Evolutionary conservation across 2,113 vertebrate genomes (phyloP), one percentile per base, ranked within the genome.

Genomic region (Loxodonta africana): DNA sequence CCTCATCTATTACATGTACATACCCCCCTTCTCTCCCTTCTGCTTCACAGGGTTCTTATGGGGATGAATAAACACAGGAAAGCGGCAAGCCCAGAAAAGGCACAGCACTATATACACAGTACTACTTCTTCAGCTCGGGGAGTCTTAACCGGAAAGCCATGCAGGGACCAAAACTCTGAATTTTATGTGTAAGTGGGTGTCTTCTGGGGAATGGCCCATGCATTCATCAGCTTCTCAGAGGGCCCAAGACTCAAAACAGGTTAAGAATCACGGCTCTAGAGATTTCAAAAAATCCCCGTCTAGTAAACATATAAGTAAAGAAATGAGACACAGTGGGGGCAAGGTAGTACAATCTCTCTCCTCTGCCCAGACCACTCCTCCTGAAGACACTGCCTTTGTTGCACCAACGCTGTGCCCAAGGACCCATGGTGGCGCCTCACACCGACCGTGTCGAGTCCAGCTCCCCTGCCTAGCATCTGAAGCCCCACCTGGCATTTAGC

Each of bases 181-280:
- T n/a, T 15, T 28, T 71, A 37, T 0, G 60, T 37, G 37, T 65
- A 21, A 2, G 48, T 12, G 4, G 23, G 6, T n/a, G n/a, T 81
- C 60, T 91, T 74, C 67, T 62, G 15, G 51, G 63, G 9, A 90
- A 51, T 7, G 48, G 44, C n/a, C 74, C 71, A 63, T 41, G 44
- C 8, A 9, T 6, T 84, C 46, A 67, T 10, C 81, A 30, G n/a
- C 51, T 84, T 76, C 81, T 87, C 28, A 71, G 69, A 76, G 44
- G 63, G 48, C 28, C 83, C 71, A 37, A 51, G 74, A 62, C 37
- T 78, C 51, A 77, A 60, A 63, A 57, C 6, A 53, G 41, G 41
- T 60, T 53, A 94, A 73, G 53, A 93, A 57, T 15, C 89, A 67
- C 25, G 73, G 51, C 84, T 94, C 44, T 51, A 73, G 65, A 33